Evolutionary conservation across 2,888 invertebrate species (phyloP), one percentile per base, ranked within the genome.

Genomic region (Ceratothoa steindachneri): DNA sequence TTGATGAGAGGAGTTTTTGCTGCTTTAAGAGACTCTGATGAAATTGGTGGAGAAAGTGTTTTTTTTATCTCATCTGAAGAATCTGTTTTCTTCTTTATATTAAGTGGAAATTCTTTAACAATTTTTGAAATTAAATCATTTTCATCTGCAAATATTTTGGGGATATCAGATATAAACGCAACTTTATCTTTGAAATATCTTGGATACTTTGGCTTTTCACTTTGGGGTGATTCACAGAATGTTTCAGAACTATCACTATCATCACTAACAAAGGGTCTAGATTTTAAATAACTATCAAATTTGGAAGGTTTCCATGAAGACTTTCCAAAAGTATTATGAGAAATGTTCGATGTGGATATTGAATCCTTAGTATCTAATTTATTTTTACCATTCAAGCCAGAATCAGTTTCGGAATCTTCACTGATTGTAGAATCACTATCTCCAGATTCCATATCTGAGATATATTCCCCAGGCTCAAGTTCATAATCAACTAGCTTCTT

Each of bases 11-110:
- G 60, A 7, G 60, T 60, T 60, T 60, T 60, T 12, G 60, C 24
- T 22, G 60, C 60, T 60, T 60, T 60, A 7, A 60, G 60, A 60
- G 60, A 60, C 24, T 60, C 60, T 24, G 60, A 60, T 24, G 27
- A 12, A 24, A 60, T 1, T 60, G 60, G 27, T 22, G 60, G 24
- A 2, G 60, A 60, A 1, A 60, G 22, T 12, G 60, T n/a, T 1
- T 2, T 60, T 24, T 60, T 60, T 12, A 24, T 1, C 1, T 22
- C 24, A 12, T 60, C 60, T 60, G 27, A 12, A 24, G 24, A 60
- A 12, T 24, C 19, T 24, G 24, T 15, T 60, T 60, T 24, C 3
- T 12, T 2, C 27, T 60, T 2, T 15, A 12, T 24, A 24, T 2
- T 7, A 4, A 60, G 22, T 60, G 60, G 60, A 22, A 22, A 15